phyloP scores from a whole-genome alignment of 2,113 vertebrate genomes.

The Zonotrichia leucophrys region DNA sequence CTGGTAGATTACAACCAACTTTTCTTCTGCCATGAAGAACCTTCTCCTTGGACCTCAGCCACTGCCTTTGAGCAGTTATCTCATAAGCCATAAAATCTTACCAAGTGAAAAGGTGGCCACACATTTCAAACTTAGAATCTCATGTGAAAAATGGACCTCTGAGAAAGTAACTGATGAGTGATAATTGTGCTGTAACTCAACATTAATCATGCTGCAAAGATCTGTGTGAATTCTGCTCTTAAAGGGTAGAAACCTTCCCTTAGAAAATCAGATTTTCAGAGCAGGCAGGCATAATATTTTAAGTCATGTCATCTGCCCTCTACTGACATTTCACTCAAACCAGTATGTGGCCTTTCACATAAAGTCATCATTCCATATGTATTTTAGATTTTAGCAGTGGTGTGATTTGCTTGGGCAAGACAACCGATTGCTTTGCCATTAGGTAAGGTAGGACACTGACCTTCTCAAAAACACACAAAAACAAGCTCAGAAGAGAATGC shows the following conservation, averaged over 20 bases:
- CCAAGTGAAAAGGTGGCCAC: background rate
- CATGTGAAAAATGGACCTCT: background rate
- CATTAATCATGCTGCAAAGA: background rate
- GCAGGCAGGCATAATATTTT: background rate
- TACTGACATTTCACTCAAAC: background rate
- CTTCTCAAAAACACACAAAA: constrained; percentile 7
- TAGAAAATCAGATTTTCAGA: background rate
- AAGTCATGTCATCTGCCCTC: background rate
- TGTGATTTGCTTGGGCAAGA: background rate
- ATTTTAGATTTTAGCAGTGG: background rate
- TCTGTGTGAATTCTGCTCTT: background rate
- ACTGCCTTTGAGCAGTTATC: background rate
- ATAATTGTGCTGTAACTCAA: background rate
- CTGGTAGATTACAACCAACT: background rate
- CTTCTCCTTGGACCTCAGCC: background rate
- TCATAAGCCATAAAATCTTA: background rate
- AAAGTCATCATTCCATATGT: background rate
- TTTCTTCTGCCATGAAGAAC: background rate
- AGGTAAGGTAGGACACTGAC: background rate
- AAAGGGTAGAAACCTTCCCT: background rate
- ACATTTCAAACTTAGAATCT: background rate
- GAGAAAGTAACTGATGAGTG: background rate
- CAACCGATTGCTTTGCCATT: background rate
- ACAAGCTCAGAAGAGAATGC: background rate
- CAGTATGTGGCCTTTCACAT: background rate